phyloP scores from a whole-genome alignment of 1,140 invertebrate genomes.

The Melanaphis sacchari region DNA sequence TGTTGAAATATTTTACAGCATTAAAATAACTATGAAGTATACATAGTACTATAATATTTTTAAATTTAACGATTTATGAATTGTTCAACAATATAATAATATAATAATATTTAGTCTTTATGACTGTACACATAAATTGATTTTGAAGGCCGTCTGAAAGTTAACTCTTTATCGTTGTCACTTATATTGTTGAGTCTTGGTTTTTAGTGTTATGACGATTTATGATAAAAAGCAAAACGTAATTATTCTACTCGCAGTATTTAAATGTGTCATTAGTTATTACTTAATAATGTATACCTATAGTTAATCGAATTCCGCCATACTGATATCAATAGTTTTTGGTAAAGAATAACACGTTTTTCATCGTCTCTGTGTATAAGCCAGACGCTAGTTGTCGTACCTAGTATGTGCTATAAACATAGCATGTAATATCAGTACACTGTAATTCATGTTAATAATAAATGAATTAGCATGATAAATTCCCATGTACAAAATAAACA shows the following conservation, averaged over 20 bases:
- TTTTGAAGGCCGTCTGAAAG: conserved; percentile 34
- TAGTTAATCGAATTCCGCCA: not conserved
- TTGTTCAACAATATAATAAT: not conserved
- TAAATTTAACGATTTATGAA: conserved; percentile 10
- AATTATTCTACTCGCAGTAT: not conserved
- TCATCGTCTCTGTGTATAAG: not conserved
- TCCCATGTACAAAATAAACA: not conserved
- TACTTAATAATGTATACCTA: not conserved
- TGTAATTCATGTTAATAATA: not conserved
- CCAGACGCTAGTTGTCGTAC: not conserved
- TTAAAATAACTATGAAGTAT: not conserved
- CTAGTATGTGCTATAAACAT: not conserved
- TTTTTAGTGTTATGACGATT: not conserved
- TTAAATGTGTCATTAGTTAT: not conserved
- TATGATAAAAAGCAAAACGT: not conserved
- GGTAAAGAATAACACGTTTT: conserved; percentile 6
- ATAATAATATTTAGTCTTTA: not conserved
- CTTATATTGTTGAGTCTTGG: not conserved
- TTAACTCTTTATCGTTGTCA: not conserved
- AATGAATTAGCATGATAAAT: not conserved
- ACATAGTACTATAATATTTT: not conserved
- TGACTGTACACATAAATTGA: not conserved
- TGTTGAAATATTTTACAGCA: not conserved
- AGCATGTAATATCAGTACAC: not conserved
- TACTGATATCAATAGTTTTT: not conserved